phyloP scores from a whole-genome alignment of 2,888 invertebrate species.

The Phytoseiulus persimilis region DNA sequence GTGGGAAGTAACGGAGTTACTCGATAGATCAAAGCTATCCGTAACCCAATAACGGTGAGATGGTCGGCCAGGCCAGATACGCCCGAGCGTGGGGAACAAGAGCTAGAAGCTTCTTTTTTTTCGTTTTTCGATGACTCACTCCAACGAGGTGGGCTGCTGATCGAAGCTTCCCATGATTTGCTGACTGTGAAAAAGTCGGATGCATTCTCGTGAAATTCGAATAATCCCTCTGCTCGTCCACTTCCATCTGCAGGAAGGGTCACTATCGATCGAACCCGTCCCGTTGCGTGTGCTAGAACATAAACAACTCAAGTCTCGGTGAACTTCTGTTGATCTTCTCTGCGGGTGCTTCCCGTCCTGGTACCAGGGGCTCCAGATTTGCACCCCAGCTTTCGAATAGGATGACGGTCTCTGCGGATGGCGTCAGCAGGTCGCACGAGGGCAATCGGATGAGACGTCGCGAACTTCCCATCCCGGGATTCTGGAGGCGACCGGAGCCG shows the following conservation, averaged over 20 bases:
- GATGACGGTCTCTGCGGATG: not conserved
- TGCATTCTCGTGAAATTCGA: not conserved
- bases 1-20: not conserved
- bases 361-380: too few species aligned
- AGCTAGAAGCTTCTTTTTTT: not conserved
- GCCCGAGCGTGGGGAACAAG: not conserved
- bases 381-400: too few species aligned
- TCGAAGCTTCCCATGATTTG: not conserved
- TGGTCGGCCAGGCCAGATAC: not conserved
- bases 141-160: not conserved
- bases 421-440: not conserved
- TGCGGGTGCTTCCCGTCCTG: too few species aligned
- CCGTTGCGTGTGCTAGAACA: too few species aligned
- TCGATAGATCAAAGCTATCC: not conserved
- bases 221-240: not conserved
- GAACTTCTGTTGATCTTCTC: too few species aligned
- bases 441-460: not conserved
- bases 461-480: not conserved
- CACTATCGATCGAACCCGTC: too few species aligned
- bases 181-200: not conserved
- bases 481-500: not conserved
- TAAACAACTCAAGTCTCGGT: too few species aligned
- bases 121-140: not conserved
- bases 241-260: too few species aligned
- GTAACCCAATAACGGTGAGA: not conserved